Evolutionary conservation across 2,797 vertebrate genomes (phyloP).

Genomic region (Helostoma temminkii): DNA sequence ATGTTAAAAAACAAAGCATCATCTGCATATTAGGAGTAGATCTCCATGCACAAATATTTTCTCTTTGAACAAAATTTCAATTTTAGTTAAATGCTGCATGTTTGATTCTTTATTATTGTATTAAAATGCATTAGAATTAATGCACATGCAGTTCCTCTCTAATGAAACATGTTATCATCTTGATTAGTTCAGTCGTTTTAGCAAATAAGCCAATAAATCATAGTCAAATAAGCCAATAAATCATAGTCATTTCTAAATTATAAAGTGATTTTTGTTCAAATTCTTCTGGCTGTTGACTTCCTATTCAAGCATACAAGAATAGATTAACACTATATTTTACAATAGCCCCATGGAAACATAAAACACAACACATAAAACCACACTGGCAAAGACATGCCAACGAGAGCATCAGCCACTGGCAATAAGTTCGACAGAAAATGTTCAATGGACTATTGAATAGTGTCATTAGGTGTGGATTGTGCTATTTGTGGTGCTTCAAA

Average conservation of each 20-base stretch:
- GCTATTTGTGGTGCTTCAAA: constrained; percentile 57
- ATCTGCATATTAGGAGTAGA: background rate
- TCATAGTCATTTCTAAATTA: too few species aligned
- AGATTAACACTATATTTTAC: constrained; percentile 27
- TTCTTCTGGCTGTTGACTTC: constrained; percentile 5
- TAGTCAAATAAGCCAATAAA: constrained; percentile 1
- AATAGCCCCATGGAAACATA: constrained; percentile 25
- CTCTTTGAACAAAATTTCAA: background rate
- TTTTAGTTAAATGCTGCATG: background rate
- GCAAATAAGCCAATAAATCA: constrained; percentile 5
- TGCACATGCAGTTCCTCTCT: constrained; percentile 1
- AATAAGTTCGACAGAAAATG: constrained; percentile 44
- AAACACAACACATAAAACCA: constrained; percentile 39
- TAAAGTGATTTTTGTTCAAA: constrained; percentile 21
- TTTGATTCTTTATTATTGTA: background rate
- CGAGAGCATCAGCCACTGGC: constrained; percentile 19
- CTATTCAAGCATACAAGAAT: background rate
- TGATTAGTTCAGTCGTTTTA: constrained; percentile 2
- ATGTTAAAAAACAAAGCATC: constrained; percentile 37
- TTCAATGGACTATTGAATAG: constrained; percentile 54
- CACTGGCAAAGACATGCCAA: constrained; percentile 17
- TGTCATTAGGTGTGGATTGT: constrained; percentile 51
- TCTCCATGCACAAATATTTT: background rate
- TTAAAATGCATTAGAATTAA: constrained; percentile 21
- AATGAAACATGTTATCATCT: background rate